Evolutionary conservation across 2,797 vertebrate species (phyloP), one percentile per base, ranked within the genome.

Genomic region (Myotis daubentonii): DNA sequence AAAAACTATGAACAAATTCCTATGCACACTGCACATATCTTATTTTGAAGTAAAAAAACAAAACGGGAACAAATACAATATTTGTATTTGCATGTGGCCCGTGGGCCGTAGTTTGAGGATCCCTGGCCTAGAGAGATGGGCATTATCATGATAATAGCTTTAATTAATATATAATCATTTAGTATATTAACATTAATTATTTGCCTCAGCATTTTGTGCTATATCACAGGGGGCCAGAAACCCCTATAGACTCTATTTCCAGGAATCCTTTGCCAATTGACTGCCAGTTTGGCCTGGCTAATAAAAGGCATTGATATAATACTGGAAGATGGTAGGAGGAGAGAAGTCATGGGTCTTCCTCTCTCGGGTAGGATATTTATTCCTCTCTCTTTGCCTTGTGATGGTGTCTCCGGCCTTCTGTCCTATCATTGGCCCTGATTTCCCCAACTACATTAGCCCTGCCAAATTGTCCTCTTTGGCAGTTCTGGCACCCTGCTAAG

Each of bases 211-310:
- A 36, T 53, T 75, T 53, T 86, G 4, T 49, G 10, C 16, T 25
- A 1, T 94, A 55, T 80, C 16, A 85, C 1, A 81, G 8, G 5
- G 11, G 6, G 0, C 3, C 15, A 80, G 44, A 25, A 15, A 84
- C 1, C 3, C 6, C 36, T 49, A 33, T 10, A 89, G 81, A 85
- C 13, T 23, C 1, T 33, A 76, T 72, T 81, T 49, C 20, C 19
- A 23, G 79, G 70, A 93, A 91, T 95, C 11, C 25, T 81, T 89
- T 93, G 41, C 49, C 79, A 83, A 62, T 0, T 89, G 65, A 60
- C 8, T 53, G 91, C 22, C 30, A 91, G 22, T 76, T 78, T 36
- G 23, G 9, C 72, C 90, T 94, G 66, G 17, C 30, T 17, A 33
- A 83, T 1, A 3, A 57, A 25, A 85, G 9, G 17, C 12, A 41